phyloP scores from a whole-genome alignment of 2,888 invertebrate genomes.

The Tenodera sinensis region DNA sequence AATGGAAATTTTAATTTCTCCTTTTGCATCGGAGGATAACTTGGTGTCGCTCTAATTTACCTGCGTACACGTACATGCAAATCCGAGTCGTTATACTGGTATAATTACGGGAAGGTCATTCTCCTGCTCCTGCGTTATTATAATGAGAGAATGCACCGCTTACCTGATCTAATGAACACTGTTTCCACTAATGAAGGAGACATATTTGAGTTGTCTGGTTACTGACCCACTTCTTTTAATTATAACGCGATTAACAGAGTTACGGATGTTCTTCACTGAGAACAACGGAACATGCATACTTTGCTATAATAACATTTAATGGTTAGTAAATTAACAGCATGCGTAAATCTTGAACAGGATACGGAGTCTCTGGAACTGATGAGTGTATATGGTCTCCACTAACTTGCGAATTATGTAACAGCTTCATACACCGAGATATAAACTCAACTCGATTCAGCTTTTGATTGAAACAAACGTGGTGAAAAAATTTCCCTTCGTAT shows the following conservation, averaged over 20 bases:
- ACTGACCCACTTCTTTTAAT: background rate
- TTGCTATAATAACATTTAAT: too few species aligned
- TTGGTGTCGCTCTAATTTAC: background rate
- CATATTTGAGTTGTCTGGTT: background rate
- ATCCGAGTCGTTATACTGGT: background rate
- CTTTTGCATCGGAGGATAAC: background rate
- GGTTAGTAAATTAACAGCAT: too few species aligned
- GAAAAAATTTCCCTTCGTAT: too few species aligned
- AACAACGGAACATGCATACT: background rate
- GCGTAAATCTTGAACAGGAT: too few species aligned
- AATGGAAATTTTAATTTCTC: background rate
- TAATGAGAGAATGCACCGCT: background rate
- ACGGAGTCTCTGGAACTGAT: too few species aligned
- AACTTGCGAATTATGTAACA: too few species aligned
- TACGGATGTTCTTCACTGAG: background rate
- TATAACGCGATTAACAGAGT: background rate
- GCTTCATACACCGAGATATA: too few species aligned
- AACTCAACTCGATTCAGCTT: too few species aligned
- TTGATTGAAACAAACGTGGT: too few species aligned
- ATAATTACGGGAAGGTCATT: background rate
- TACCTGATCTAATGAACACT: background rate
- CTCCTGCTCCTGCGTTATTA: background rate
- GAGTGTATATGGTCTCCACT: too few species aligned
- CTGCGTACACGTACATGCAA: background rate
- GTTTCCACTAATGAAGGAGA: background rate